Percentiles rank a stretch among this genome's conserved stretches.
Conservation (phyloP, 2,888 invertebrate genomes). For the Torymus aiolomorphi region DNA sequence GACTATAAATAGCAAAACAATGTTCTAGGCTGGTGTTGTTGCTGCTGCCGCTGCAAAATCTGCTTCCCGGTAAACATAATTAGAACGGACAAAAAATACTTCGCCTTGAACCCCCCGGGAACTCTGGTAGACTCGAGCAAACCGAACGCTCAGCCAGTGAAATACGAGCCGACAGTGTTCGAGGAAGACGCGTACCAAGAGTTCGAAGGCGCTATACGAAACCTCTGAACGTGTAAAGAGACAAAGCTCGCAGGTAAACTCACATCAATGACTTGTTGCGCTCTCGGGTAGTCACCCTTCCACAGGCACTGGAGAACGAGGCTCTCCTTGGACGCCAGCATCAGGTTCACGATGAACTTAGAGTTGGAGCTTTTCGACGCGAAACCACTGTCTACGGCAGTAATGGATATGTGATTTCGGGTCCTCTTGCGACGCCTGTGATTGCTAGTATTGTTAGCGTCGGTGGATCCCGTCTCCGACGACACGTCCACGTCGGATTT, state of each 20-base stretch:
- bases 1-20: neutral
- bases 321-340: slow-evolving; percentile 86
- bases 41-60: slow-evolving; percentile 78
- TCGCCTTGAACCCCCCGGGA: slow-evolving; percentile 79
- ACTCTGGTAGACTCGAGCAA: slow-evolving; percentile 72
- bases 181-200: slow-evolving; percentile 79
- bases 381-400: slow-evolving; percentile 44
- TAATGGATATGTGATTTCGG: slow-evolving; percentile 44
- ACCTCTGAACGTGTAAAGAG: slow-evolving; percentile 71
- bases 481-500: slow-evolving; percentile 65
- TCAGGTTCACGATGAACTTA: slow-evolving; percentile 79
- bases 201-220: slow-evolving; percentile 78
- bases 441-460: slow-evolving; percentile 72
- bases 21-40: slow-evolving; percentile 80
- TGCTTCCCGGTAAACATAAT: slow-evolving; percentile 79
- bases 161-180: slow-evolving; percentile 78
- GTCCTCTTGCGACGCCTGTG: slow-evolving; percentile 74
- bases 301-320: slow-evolving; percentile 87
- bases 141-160: slow-evolving; percentile 60
- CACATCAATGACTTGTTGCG: slow-evolving; percentile 89
- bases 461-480: slow-evolving; percentile 71
- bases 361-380: slow-evolving; percentile 71
- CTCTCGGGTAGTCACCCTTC: slow-evolving; percentile 84
- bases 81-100: slow-evolving; percentile 78
- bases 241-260: slow-evolving; percentile 63